Evolutionary conservation across 2,797 vertebrate genomes (phyloP), one percentile per base, ranked within the genome.

Genomic region (Hirundo rustica): DNA sequence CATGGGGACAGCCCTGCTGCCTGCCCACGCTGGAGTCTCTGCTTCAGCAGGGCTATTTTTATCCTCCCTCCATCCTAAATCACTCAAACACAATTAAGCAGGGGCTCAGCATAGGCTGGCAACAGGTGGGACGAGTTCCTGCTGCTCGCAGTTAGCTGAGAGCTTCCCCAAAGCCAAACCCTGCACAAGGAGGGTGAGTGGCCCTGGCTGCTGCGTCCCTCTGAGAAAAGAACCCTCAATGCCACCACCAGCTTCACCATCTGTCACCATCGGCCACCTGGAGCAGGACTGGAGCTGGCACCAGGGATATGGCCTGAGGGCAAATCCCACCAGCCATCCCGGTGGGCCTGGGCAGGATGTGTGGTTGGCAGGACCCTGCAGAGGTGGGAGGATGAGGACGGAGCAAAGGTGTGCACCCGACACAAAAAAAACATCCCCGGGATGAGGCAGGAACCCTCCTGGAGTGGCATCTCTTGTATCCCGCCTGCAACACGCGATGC

Each of bases 231-330:
- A 22, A 13, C 22, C 23, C n/a, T 29, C 0, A 3, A 11, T 0
- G 30, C 36, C 38, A 95, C 91, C 93, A 78, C 92, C 64, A 0
- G 62, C 85, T 90, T 72, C 30, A 58, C 98, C 97, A 98, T 97
- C 97, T 97, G 97, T 93, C 96, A 74, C 79, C 42, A 65, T 11
- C 83, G 95, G 94, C 96, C 91, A 71, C 91, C 83, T 83, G 54
- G 34, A 88, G 89, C 96, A 70, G 66, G 88, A 85, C 42, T n/a
- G 42, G 71, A 19, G 36, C 70, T 76, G 68, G 47, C 5, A 25
- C 16, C 2, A 21, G 58, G 48, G 66, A 51, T 9, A 1, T 1
- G 13, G 7, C 13, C 11, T 13, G 23, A 34, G 50, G 54, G 11
- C 14, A 83, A 79, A 85, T 66, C 67, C 36, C 10, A 29, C 7